Evolutionary conservation across 2,113 vertebrate genomes (phyloP).

Genomic region (Cololabis saira): DNA sequence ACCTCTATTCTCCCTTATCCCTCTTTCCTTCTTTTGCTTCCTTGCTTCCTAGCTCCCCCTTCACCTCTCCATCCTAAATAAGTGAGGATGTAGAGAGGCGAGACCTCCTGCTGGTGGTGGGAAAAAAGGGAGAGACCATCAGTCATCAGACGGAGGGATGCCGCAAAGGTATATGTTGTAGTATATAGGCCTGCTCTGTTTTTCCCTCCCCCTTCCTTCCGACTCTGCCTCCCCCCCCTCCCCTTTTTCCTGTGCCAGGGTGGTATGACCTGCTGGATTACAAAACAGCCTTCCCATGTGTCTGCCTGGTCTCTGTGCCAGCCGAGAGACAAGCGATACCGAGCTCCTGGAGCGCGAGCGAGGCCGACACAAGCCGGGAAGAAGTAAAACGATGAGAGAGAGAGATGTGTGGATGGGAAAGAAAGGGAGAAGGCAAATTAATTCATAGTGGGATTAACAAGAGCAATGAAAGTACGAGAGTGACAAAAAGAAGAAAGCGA

Average conservation of each 20-base stretch:
- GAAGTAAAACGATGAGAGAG: background rate
- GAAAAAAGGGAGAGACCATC: constrained; percentile 78
- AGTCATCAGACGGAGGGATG: constrained; percentile 72
- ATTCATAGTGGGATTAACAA: constrained; percentile 4
- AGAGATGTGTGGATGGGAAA: background rate
- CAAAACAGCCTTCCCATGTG: constrained; percentile 89
- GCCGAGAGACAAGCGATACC: constrained; percentile 80
- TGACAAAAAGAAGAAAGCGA: background rate
- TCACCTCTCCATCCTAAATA: constrained; percentile 46
- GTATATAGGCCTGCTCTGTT: constrained; percentile 45
- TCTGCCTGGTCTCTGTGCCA: constrained; percentile 84
- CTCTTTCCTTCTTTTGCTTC: constrained; percentile 21
- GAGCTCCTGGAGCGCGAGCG: constrained; percentile 66
- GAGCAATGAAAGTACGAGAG: constrained; percentile 2
- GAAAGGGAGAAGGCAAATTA: constrained; percentile 10
- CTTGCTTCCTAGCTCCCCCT: constrained; percentile 21
- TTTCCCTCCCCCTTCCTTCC: constrained; percentile 28
- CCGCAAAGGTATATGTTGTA: constrained; percentile 67
- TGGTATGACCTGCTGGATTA: constrained; percentile 91
- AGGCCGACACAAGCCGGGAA: constrained; percentile 31
- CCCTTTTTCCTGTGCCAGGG: constrained; percentile 59
- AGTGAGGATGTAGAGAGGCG: constrained; percentile 61
- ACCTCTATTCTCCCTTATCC: constrained; percentile 6
- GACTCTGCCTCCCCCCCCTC: constrained; percentile 43
- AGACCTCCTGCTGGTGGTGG: constrained; percentile 69